A percentile compares a stretch with the other conserved stretches of the same genome.
These are phyloP conservation scores for Leucophenga montana DNA, from an alignment of 2,888 invertebrate genomes.

Conservation along the genomic window DNA sequence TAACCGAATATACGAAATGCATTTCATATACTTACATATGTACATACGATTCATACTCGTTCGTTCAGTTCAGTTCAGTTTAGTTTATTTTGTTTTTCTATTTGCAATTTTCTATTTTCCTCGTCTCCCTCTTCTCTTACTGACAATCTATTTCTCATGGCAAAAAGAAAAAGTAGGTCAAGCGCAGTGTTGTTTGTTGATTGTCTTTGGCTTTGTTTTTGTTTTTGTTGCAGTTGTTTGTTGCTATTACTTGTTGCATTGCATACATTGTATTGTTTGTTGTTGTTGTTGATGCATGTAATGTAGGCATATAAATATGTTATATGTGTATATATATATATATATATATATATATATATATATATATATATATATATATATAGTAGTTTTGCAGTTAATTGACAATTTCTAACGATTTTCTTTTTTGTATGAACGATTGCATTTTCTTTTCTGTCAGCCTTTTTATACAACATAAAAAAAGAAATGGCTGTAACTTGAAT, in stretches of 20 bases:
- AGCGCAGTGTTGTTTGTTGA: slow-evolving; percentile 63
- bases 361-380: no score
- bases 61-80: slow-evolving; percentile 54
- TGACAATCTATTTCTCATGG: slow-evolving; percentile 27
- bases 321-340: no score
- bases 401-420: slow-evolving; percentile 49
- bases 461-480: background rate
- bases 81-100: slow-evolving; percentile 48
- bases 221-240: slow-evolving; percentile 38
- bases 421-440: slow-evolving; percentile 15
- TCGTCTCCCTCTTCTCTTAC: slow-evolving; percentile 44
- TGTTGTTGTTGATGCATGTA: slow-evolving; percentile 27
- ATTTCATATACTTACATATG: no score
- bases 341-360: no score
- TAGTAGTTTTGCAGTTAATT: slow-evolving; percentile 52
- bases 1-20: no score
- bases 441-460: background rate
- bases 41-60: slow-evolving; percentile 59
- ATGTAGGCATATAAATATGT: no score
- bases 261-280: slow-evolving; percentile 30
- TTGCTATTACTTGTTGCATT: slow-evolving; percentile 56
- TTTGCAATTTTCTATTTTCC: slow-evolving; percentile 51
- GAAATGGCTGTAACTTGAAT: background rate
- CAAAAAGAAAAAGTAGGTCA: slow-evolving; percentile 69
- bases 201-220: slow-evolving; percentile 22